A percentile compares a stretch with the other conserved stretches of the same genome.
phyloP scores from a whole-genome alignment of 1,140 invertebrate genomes.

The Ceratina japonica region DNA sequence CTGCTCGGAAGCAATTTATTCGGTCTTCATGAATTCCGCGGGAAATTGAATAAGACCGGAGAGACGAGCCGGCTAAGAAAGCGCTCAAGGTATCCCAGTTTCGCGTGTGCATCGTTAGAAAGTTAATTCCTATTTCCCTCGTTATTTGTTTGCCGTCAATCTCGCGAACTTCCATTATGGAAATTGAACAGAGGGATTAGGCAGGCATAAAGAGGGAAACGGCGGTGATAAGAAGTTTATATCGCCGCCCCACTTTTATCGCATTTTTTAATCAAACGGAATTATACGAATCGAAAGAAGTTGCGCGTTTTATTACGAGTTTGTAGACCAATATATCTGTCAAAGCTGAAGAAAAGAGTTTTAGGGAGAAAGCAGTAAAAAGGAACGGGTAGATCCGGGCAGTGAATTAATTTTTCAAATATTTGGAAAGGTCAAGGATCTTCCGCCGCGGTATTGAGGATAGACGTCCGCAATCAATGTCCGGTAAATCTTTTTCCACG shows the following conservation, averaged over 20 bases:
- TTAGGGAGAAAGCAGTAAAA: constrained; percentile 51
- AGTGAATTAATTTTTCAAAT: constrained; percentile 1
- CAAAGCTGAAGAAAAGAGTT: constrained; percentile 5
- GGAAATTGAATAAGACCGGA: constrained; percentile 24
- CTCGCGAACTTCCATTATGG: constrained; percentile 1
- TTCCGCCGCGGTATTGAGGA: not conserved
- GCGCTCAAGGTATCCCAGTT: not conserved
- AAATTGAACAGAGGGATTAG: not conserved
- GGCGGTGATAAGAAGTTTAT: not conserved
- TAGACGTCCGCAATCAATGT: constrained; percentile 34
- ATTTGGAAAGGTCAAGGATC: no score
- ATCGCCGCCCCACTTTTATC: constrained; percentile 7
- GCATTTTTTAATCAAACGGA: constrained; percentile 8
- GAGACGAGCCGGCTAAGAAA: no score
- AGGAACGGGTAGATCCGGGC: not conserved
- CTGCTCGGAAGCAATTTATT: constrained; percentile 34
- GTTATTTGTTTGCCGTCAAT: not conserved
- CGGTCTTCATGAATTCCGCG: constrained; percentile 27
- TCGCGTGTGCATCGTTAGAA: not conserved
- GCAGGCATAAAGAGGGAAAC: no score
- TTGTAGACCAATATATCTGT: constrained; percentile 23
- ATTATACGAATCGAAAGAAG: constrained; percentile 36
- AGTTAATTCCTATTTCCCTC: not conserved
- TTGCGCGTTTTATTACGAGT: constrained; percentile 37
- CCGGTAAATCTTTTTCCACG: constrained; percentile 7